phyloP scores from a whole-genome alignment of 2,888 invertebrate genomes.

The Eutolmus rufibarbis region DNA sequence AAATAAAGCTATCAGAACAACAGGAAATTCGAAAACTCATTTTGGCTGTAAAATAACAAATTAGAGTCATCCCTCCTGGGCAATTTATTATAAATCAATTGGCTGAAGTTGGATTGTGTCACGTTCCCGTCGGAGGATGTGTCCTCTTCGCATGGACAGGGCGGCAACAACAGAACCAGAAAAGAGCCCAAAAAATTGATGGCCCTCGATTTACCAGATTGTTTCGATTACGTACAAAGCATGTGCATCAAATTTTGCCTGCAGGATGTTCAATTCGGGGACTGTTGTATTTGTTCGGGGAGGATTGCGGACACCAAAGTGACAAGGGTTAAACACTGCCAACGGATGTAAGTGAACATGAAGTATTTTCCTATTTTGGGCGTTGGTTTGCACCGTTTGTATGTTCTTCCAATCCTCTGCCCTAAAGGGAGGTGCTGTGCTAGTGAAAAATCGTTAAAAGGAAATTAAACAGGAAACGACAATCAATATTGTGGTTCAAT shows the following conservation, averaged over 20 bases:
- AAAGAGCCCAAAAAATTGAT: background rate
- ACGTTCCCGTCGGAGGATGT: background rate
- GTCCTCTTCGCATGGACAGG: background rate
- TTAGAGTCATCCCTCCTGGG: background rate
- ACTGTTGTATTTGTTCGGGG: background rate
- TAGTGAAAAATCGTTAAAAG: background rate
- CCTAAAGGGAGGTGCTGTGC: background rate
- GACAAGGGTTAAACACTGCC: background rate
- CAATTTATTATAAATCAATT: background rate
- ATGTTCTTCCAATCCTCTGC: background rate
- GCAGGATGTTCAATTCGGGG: background rate
- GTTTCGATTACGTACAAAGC: background rate
- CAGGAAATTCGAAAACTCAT: background rate
- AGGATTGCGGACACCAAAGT: background rate
- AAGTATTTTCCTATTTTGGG: background rate
- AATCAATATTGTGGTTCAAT: background rate
- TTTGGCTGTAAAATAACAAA: background rate
- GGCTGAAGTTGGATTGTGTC: background rate
- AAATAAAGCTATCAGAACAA: background rate
- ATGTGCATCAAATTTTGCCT: background rate
- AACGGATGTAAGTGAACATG: background rate
- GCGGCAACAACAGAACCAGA: background rate
- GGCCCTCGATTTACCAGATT: background rate
- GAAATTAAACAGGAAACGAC: background rate
- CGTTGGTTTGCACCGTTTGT: background rate